Base-by-base conservation (phyloP, 2,113 vertebrate genomes). In the Cottus gobio region DNA sequence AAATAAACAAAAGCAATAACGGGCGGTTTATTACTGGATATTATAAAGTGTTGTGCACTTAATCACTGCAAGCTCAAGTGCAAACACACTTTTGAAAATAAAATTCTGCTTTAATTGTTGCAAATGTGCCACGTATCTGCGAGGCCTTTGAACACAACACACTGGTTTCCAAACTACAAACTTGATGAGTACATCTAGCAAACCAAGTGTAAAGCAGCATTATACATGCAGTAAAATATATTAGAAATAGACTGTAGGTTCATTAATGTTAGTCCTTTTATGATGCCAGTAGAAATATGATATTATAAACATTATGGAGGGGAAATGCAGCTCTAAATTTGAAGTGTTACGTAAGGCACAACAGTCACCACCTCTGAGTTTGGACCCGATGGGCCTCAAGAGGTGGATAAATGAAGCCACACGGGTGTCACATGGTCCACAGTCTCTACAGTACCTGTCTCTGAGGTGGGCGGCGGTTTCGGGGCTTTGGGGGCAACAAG, bases 401-500 rank as follows among this genome's bases (percentile, higher is more conserved):
- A 0, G 42, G 65, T 39, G 62, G 8, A 71, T n/a, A 37, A 75
- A 70, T 28, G 54, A 57, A 67, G 57, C 18, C 1, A 5, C 16
- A 20, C 2, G 57, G 7, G 72, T 7, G 66, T 73, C 54, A 22
- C n/a, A 3, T 22, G 20, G 26, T 13, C 11, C 54, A 9, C 2
- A 31, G 58, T 11, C 18, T 36, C 30, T 62, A 36, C 60, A 12
- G 75, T 91, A 94, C 94, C 91, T 90, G 93, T 86, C 9, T 90
- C 83, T 3, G 87, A 80, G 31, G 75, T 65, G 20, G 1, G 1
- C n/a, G 79, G 52, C 0, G 62, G 56, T 68, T 79, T 92, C 86
- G 87, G 84, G 18, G 86, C 84, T 91, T 88, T 94, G 26, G 90
- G 93, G 75, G 77, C 84, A 2, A 95, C 61, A 3, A 77, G 82